Conservation (phyloP, 2,888 invertebrate species). For the Lobophora halterata region DNA sequence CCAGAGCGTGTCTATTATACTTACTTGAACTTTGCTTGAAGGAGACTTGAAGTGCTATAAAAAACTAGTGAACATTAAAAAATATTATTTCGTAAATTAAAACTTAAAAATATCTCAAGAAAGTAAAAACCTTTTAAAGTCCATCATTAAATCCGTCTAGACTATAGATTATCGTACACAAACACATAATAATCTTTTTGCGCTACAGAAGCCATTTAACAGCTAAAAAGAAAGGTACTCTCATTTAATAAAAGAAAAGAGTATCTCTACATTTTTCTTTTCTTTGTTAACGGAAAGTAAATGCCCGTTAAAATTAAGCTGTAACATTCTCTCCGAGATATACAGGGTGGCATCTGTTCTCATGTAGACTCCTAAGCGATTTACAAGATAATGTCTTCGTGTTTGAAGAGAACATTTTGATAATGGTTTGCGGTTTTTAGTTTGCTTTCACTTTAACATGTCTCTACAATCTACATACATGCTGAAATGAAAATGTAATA, state of each 20-base stretch:
- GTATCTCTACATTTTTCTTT: constrained; percentile 13
- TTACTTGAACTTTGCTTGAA: too few species aligned
- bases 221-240: constrained; percentile 9
- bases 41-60: too few species aligned
- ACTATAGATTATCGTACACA: too few species aligned
- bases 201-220: constrained; percentile 4
- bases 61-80: too few species aligned
- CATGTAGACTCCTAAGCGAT: constrained; percentile 39
- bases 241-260: constrained; percentile 16
- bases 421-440: constrained; percentile 12
- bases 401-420: constrained; percentile 26
- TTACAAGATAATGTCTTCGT: constrained; percentile 36
- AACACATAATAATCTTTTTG: constrained; percentile 5
- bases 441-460: too few species aligned
- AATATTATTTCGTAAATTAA: too few species aligned
- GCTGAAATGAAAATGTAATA: too few species aligned
- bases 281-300: constrained; percentile 25
- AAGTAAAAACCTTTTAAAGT: too few species aligned
- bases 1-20: too few species aligned
- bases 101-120: too few species aligned
- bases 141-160: too few species aligned
- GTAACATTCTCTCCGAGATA: constrained; percentile 46
- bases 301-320: constrained; percentile 52
- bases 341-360: constrained; percentile 41
- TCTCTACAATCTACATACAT: too few species aligned